These are phyloP conservation scores for Silurus aristotelis DNA, from an alignment of 2,797 vertebrate genomes.

Conservation along the genomic window DNA sequence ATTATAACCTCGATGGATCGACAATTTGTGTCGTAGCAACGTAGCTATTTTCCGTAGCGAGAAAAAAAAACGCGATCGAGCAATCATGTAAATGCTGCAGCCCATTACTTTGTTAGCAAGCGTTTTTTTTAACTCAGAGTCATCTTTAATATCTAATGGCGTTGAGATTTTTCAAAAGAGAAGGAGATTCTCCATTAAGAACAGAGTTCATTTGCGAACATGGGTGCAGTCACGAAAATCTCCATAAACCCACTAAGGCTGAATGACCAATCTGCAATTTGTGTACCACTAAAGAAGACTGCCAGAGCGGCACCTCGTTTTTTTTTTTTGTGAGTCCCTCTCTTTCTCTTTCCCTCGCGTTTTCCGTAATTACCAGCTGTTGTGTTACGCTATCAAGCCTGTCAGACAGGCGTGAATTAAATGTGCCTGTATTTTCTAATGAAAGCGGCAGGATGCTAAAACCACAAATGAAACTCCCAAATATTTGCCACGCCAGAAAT, in stretches of 20 bases:
- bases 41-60: conserved; percentile 34
- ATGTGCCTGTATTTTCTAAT: conserved; percentile 34
- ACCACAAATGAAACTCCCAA: conserved; percentile 24
- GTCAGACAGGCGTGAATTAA: conserved; percentile 49
- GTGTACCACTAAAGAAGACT: conserved; percentile 25
- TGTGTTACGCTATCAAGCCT: conserved; percentile 39
- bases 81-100: conserved; percentile 53
- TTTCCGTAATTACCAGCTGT: conserved; percentile 55
- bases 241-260: conserved; percentile 29
- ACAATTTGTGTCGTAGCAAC: conserved; percentile 37
- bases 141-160: conserved; percentile 49
- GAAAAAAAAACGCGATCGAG: conserved; percentile 44
- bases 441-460: conserved; percentile 25
- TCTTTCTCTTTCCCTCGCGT: conserved; percentile 22
- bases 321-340: conserved; percentile 43
- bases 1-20: conserved; percentile 46
- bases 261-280: conserved; percentile 41
- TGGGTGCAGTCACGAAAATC: background rate
- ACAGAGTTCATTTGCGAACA: conserved; percentile 43
- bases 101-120: conserved; percentile 51
- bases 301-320: conserved; percentile 30
- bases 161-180: conserved; percentile 32
- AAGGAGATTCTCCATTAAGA: conserved; percentile 42
- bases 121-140: conserved; percentile 45
- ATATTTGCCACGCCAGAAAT: conserved; percentile 22